Base-by-base conservation (phyloP, 2,113 vertebrate species). In the Ophiodon elongatus region DNA sequence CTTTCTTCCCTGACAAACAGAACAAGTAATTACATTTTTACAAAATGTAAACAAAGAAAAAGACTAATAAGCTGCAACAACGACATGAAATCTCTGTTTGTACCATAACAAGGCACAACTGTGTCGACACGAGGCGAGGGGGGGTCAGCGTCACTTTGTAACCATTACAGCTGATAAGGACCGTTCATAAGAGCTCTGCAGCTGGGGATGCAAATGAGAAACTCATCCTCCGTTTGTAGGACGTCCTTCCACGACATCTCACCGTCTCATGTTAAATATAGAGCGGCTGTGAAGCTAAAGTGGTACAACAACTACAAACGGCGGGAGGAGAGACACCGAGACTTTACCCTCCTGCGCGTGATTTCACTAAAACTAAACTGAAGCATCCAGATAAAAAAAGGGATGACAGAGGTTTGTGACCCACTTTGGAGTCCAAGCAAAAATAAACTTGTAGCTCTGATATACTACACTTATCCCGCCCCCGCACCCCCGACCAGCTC, bases 151-250 rank as follows among this genome's bases (percentile, higher is more conserved):
- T 73, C 10, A 10, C 43, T 31, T 21, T 43, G 25, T 57, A 31
- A 59, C 69, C 29, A 9, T 65, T 29, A 15, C 35, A 19, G 31
- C 37, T 35, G 25, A 62, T 62, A 41, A 50, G 6, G 21, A 54
- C 2, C 13, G 33, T 8, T 60, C 25, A 23, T 50, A 39, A 57
- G 1, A 74, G 52, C 47, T 85, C 29, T 33, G 39, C 47, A 60
- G 73, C 9, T n/a, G 1, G 4, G 5, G 57, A 73, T 47, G 21
- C 76, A 60, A 84, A 82, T 71, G 43, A 79, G 37, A 67, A 83
- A 45, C 23, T 35, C 43, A 39, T 82, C 43, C 27, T 52, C 37
- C 76, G 21, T 10, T n/a, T 50, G 41, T 21, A 39, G 14, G 15
- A 70, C 45, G 5, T 1, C 17, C n/a, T 31, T 33, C 9, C 64